phyloP scores from a whole-genome alignment of 2,113 vertebrate genomes.

The Chaetops frenatus region DNA sequence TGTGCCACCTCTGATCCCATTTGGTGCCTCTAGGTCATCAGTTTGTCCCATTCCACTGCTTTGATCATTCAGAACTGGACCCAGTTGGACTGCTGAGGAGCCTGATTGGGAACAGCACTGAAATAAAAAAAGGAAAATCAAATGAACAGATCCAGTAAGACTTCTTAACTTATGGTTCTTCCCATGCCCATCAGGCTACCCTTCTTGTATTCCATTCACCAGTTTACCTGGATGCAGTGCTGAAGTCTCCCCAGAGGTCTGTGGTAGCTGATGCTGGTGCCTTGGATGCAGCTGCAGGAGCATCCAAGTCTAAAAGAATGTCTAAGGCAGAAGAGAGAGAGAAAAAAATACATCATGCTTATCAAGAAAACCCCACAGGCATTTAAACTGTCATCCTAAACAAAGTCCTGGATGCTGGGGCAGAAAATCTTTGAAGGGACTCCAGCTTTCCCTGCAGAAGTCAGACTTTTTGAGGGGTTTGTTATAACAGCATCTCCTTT shows the following conservation, averaged over 20 bases:
- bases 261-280: slow-evolving; percentile 54
- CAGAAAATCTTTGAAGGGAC: background rate
- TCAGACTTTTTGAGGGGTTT: background rate
- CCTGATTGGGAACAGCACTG: slow-evolving; percentile 73
- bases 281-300: slow-evolving; percentile 60
- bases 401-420: background rate
- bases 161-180: background rate
- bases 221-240: slow-evolving; percentile 83
- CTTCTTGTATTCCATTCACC: background rate
- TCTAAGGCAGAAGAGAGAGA: slow-evolving; percentile 21
- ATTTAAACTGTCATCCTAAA: background rate
- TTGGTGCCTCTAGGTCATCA: slow-evolving; percentile 53
- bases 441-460: background rate
- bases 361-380: background rate
- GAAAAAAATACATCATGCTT: background rate
- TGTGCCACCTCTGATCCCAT: slow-evolving; percentile 34
- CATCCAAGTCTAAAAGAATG: slow-evolving; percentile 76
- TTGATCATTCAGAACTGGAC: slow-evolving; percentile 82
- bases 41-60: slow-evolving; percentile 26
- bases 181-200: background rate
- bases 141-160: background rate
- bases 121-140: slow-evolving; percentile 43
- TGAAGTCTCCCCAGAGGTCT: slow-evolving; percentile 94
- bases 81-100: slow-evolving; percentile 83
- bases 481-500: background rate